phyloP scores from a whole-genome alignment of 2,113 vertebrate species.

The Cyanoderma ruficeps region DNA sequence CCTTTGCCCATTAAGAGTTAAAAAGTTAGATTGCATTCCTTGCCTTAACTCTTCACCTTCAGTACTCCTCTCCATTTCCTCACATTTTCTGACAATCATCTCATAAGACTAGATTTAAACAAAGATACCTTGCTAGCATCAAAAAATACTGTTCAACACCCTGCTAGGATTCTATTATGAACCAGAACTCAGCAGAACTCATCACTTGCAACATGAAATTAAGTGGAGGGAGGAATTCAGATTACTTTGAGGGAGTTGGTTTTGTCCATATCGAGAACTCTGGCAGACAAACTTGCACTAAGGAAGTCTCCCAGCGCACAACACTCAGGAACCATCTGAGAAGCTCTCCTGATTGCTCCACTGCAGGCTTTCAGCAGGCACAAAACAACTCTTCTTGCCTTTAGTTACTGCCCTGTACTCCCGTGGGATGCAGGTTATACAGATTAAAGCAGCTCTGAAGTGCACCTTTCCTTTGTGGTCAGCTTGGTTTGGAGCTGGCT shows the following conservation, averaged over 20 bases:
- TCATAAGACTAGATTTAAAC: not conserved
- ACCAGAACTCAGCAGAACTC: not conserved
- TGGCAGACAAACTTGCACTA: not conserved
- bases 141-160: not conserved
- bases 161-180: not conserved
- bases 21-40: not conserved
- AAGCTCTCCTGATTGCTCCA: not conserved
- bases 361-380: not conserved
- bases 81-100: not conserved
- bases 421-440: not conserved
- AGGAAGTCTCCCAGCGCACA: not conserved
- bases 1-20: not conserved
- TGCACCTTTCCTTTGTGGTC: not conserved
- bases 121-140: not conserved
- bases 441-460: not conserved
- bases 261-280: not conserved
- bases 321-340: not conserved
- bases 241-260: not conserved
- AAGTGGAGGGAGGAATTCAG: not conserved
- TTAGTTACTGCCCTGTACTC: not conserved
- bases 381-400: not conserved
- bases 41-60: not conserved
- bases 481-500: not conserved
- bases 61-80: not conserved
- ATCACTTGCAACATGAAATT: not conserved